Percentiles rank a stretch among this genome's conserved stretches.
Conservation (phyloP, 2,888 invertebrate species). For the Tanypteryx hageni region DNA sequence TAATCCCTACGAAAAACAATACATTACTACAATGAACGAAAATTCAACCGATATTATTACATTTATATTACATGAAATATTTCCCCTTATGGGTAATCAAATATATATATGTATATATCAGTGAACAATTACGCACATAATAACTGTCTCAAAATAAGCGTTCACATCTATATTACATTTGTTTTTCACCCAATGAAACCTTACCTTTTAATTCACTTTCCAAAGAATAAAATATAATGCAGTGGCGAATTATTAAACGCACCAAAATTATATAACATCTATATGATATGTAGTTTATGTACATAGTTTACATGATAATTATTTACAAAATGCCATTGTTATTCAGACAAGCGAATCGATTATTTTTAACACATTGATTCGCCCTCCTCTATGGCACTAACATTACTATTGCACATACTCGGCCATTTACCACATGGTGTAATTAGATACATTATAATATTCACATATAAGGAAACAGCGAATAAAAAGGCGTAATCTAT, state of each 20-base stretch:
- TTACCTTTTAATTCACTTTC: not conserved
- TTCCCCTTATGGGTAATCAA: not conserved
- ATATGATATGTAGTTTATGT: conserved; percentile 59
- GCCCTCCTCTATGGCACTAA: conserved; percentile 37
- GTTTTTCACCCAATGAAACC: not conserved
- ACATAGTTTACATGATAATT: conserved; percentile 57
- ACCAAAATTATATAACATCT: conserved; percentile 62
- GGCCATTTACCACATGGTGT: conserved; percentile 38
- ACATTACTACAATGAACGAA: not conserved
- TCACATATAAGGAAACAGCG: conserved; percentile 51
- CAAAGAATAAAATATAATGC: conserved; percentile 32
- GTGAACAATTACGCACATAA: not conserved
- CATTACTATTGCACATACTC: conserved; percentile 53
- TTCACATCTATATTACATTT: not conserved
- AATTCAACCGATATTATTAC: not conserved
- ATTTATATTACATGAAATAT: conserved; percentile 36
- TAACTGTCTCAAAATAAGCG: conserved; percentile 49
- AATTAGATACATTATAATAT: not conserved
- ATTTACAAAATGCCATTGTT: conserved; percentile 53
- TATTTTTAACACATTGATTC: not conserved
- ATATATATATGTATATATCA: not conserved
- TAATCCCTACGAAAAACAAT: conserved; percentile 4
- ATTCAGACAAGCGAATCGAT: conserved; percentile 8
- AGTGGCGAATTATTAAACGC: conserved; percentile 6
- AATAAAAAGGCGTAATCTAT: conserved; percentile 32